These are phyloP conservation scores for Gavia stellata DNA, from an alignment of 2,113 vertebrate genomes.

Conservation along the genomic window DNA sequence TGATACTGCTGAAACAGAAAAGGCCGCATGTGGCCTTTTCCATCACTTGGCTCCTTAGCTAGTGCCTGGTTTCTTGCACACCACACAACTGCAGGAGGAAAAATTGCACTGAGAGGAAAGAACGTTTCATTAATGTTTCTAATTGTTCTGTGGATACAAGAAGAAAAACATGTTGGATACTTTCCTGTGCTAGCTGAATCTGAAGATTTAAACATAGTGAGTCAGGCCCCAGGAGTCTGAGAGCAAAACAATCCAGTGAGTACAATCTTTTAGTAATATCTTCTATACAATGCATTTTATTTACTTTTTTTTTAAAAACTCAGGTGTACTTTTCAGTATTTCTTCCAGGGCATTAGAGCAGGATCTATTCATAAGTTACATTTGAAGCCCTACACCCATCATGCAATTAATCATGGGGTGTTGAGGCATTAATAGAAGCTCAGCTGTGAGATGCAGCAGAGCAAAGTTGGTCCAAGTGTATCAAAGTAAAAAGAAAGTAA, in stretches of 20 bases:
- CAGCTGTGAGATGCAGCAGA: neutral
- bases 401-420: neutral
- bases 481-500: neutral
- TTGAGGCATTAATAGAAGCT: neutral
- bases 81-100: neutral
- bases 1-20: neutral
- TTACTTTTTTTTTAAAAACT: neutral
- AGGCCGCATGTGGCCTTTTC: neutral
- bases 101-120: neutral
- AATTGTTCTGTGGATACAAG: neutral
- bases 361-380: neutral
- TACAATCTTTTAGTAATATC: neutral
- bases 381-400: neutral
- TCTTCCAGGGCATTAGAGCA: neutral
- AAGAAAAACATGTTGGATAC: neutral
- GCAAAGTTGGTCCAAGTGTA: neutral
- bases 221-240: neutral
- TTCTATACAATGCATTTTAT: neutral
- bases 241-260: neutral
- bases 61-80: neutral
- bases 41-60: neutral
- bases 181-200: neutral
- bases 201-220: neutral
- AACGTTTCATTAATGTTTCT: neutral
- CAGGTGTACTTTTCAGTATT: neutral